These are phyloP conservation scores for Balearica regulorum DNA, from an alignment of 2,797 vertebrate genomes.

Conservation along the genomic window DNA sequence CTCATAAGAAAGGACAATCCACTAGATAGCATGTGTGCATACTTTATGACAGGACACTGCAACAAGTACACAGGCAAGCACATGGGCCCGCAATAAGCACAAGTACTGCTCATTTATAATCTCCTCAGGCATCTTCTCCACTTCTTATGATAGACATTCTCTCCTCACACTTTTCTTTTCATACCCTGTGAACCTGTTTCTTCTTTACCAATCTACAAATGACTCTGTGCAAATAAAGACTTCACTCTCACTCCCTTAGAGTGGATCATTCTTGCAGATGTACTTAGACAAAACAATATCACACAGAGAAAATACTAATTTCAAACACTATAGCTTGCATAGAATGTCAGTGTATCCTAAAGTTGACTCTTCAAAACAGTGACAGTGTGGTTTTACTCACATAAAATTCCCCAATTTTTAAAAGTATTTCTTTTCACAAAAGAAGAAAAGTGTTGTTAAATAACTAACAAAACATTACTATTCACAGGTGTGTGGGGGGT, in stretches of 20 bases:
- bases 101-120: neutral
- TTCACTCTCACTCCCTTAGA: neutral
- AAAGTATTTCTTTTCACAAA: neutral
- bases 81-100: neutral
- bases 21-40: neutral
- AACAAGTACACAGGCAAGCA: neutral
- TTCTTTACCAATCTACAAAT: neutral
- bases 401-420: accelerated
- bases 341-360: neutral
- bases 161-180: neutral
- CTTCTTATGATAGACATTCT: neutral
- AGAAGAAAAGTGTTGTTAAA: neutral
- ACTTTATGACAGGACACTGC: neutral
- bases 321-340: neutral
- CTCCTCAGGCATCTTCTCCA: neutral
- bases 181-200: neutral
- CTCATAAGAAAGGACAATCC: neutral
- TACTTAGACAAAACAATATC: neutral
- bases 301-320: neutral
- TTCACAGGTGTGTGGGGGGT: neutral
- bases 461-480: neutral
- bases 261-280: neutral
- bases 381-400: neutral
- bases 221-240: neutral
- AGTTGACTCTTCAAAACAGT: neutral